Evolutionary conservation across 2,113 vertebrate genomes (phyloP).

Genomic region (Paraplagusia blochii): DNA sequence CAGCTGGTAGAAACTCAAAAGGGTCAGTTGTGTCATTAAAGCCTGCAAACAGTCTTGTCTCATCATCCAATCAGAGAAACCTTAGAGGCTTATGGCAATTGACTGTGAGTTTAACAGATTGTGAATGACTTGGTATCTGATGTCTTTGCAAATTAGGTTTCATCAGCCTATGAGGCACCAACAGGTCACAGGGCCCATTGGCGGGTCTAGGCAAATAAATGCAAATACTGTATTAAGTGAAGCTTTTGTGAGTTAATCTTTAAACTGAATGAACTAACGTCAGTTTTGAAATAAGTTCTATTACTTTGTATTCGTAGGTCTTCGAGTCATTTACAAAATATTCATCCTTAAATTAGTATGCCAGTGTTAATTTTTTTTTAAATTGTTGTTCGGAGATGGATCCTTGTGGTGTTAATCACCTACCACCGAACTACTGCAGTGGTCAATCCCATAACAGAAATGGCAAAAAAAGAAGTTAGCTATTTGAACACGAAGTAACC

Average conservation of each 20-base stretch:
- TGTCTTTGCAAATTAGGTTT: constrained; percentile 36
- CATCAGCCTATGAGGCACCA: background rate
- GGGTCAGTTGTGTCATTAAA: constrained; percentile 17
- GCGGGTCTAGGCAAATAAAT: constrained; percentile 26
- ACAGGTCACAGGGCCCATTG: background rate
- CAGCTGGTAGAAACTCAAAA: constrained; percentile 43
- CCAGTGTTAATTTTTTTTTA: too few relatives aligned
- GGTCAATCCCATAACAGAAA: too few relatives aligned
- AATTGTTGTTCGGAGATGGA: too few relatives aligned
- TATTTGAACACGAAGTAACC: too few relatives aligned
- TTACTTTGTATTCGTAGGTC: too few relatives aligned
- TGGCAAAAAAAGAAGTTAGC: too few relatives aligned
- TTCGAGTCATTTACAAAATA: too few relatives aligned
- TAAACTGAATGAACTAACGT: constrained; percentile 32
- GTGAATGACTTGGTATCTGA: constrained; percentile 17
- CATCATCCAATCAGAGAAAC: constrained; percentile 54
- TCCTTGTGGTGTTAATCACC: too few relatives aligned
- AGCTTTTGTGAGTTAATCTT: constrained; percentile 2
- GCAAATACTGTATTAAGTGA: constrained; percentile 10
- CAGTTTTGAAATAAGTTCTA: too few relatives aligned
- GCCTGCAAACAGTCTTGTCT: constrained; percentile 41
- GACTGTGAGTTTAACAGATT: constrained; percentile 16
- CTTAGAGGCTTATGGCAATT: constrained; percentile 11
- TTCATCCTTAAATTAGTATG: too few relatives aligned
- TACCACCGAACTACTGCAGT: too few relatives aligned